These are phyloP conservation scores for Mythimna ferrago DNA, from an alignment of 2,888 invertebrate species.

Conservation along the genomic window DNA sequence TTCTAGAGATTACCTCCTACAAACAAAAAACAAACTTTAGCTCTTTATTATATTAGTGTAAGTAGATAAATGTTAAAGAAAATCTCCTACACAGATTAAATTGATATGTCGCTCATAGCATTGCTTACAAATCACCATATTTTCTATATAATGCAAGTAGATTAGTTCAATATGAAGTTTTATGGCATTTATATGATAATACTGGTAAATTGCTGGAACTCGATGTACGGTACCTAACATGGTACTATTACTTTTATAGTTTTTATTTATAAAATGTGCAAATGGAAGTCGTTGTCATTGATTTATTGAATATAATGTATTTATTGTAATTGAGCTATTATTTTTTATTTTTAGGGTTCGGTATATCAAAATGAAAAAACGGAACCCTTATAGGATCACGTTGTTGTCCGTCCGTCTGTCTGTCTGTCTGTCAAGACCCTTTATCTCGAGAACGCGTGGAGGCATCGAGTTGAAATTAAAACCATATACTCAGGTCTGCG, in stretches of 20 bases:
- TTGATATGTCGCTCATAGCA: conserved; percentile 2
- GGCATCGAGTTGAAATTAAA: no score
- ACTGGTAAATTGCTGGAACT: conserved; percentile 10
- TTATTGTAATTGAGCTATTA: background rate
- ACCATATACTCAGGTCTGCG: no score
- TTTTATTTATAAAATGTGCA: conserved; percentile 4
- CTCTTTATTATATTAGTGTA: no score
- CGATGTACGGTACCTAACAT: conserved; percentile 1
- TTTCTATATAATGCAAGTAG: conserved; percentile 3
- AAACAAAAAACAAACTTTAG: no score
- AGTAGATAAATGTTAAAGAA: background rate
- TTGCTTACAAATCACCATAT: conserved; percentile 42
- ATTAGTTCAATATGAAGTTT: conserved; percentile 19
- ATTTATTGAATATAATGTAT: background rate
- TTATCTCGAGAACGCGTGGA: no score
- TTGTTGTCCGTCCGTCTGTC: no score
- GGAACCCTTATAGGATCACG: no score
- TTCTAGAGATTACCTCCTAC: no score
- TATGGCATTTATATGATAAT: conserved; percentile 45
- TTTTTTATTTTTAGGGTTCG: background rate
- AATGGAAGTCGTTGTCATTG: conserved; percentile 1
- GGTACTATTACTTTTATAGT: background rate
- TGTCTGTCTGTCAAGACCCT: no score
- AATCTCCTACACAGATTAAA: background rate
- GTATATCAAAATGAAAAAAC: no score